A percentile compares a stretch with the other conserved stretches of the same genome.
These are phyloP conservation scores for Vollenhovia emeryi DNA, from an alignment of 1,140 invertebrate species.

Conservation along the genomic window DNA sequence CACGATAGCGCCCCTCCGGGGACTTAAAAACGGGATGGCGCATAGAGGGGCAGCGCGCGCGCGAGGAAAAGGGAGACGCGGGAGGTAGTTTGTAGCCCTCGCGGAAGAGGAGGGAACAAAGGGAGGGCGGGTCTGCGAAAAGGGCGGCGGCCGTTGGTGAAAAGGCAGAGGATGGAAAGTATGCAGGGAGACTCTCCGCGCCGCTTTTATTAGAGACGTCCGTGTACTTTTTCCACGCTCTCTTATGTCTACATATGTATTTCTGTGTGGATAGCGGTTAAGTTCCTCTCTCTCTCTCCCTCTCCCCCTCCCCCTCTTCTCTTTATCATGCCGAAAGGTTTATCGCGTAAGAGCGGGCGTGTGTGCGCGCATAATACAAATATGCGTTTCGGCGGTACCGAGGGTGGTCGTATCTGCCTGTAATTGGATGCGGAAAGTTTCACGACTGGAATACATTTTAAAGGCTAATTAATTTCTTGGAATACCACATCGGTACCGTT, in stretches of 20 bases:
- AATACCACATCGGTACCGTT: background rate
- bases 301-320: background rate
- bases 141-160: constrained; percentile 13
- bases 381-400: background rate
- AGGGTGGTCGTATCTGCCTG: background rate
- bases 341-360: too few relatives aligned
- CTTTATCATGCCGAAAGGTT: background rate
- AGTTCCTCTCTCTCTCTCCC: background rate
- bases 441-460: constrained; percentile 26
- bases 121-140: background rate
- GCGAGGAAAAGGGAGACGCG: background rate
- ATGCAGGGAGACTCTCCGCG: constrained; percentile 58
- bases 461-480: constrained; percentile 39
- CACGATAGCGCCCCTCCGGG: constrained; percentile 52
- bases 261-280: constrained; percentile 1
- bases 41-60: background rate
- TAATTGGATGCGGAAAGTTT: constrained; percentile 40
- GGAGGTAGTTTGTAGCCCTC: constrained; percentile 31
- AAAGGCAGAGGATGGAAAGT: constrained; percentile 29
- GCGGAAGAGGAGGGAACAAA: background rate
- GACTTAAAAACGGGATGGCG: constrained; percentile 41
- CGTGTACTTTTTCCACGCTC: constrained; percentile 27
- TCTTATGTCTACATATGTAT: constrained; percentile 2
- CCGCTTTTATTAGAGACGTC: constrained; percentile 71
- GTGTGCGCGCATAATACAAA: too few relatives aligned